These are phyloP conservation scores for Gisinianus flammeolus DNA, from an alignment of 2,888 invertebrate genomes.

Conservation along the genomic window DNA sequence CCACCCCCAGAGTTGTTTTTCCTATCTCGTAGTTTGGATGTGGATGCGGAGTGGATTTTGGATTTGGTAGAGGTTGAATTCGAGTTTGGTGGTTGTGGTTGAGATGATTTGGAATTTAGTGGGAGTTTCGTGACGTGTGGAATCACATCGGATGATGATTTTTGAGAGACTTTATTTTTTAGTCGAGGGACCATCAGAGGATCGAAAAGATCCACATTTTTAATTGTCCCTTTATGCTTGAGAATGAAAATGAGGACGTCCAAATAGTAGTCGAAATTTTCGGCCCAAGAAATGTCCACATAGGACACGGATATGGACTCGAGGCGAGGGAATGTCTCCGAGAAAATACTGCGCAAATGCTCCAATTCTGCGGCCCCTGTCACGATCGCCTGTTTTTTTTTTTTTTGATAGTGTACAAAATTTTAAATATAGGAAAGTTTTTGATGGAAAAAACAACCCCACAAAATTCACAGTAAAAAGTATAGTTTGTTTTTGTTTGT, in stretches of 20 bases:
- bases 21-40: neutral
- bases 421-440: neutral
- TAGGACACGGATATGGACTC: slow-evolving; percentile 11
- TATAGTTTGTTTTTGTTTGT: neutral
- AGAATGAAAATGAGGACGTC: slow-evolving; percentile 28
- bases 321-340: slow-evolving; percentile 8
- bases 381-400: neutral
- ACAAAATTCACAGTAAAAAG: neutral
- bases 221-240: slow-evolving; percentile 15
- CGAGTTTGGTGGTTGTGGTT: neutral
- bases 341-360: slow-evolving; percentile 6
- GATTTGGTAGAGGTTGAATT: neutral
- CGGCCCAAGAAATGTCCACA: neutral
- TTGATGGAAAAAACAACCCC: neutral
- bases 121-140: neutral
- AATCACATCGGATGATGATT: neutral
- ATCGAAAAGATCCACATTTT: slow-evolving; percentile 8
- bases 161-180: neutral
- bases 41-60: neutral
- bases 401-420: neutral
- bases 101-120: neutral
- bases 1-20: neutral
- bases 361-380: slow-evolving; percentile 6
- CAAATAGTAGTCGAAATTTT: slow-evolving; percentile 13
- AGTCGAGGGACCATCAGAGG: slow-evolving; percentile 27